These are phyloP conservation scores for Nettapus auritus DNA, from an alignment of 2,113 vertebrate species.

Conservation along the genomic window DNA sequence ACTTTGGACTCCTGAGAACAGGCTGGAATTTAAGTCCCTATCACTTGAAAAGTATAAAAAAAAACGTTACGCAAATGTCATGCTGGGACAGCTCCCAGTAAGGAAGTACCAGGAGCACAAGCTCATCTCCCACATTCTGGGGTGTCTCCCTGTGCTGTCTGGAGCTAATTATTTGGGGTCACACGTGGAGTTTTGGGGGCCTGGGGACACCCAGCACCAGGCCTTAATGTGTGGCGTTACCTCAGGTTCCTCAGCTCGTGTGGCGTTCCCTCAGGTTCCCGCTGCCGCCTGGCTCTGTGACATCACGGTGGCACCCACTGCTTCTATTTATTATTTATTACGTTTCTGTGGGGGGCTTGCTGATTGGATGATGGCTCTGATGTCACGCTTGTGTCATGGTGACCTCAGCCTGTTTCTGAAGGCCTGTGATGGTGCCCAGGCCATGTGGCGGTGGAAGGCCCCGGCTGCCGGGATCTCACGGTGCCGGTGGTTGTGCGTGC, in stretches of 20 bases:
- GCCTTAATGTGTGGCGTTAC: not conserved
- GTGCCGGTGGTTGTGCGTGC: not conserved
- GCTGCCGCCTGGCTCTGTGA: not conserved
- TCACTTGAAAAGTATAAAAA: not conserved
- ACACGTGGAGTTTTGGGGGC: not conserved
- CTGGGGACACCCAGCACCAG: too few relatives aligned
- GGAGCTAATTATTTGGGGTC: not conserved
- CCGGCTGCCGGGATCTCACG: too few relatives aligned
- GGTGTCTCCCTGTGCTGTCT: not conserved
- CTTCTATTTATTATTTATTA: too few relatives aligned
- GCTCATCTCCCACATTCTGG: not conserved
- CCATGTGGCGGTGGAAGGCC: too few relatives aligned
- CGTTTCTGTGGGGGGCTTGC: too few relatives aligned
- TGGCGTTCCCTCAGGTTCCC: rapidly evolving
- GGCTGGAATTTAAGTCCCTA: not conserved
- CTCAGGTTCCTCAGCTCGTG: not conserved
- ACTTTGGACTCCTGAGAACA: not conserved
- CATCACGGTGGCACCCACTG: not conserved
- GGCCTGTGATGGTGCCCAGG: not conserved
- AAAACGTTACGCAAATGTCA: not conserved
- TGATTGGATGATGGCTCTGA: not conserved
- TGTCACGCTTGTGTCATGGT: not conserved
- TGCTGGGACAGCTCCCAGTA: not conserved
- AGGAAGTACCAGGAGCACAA: too few relatives aligned
- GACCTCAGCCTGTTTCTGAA: not conserved